Evolutionary conservation across 2,113 vertebrate genomes (phyloP), one percentile per base, ranked within the genome.

Genomic region (Gavia stellata): DNA sequence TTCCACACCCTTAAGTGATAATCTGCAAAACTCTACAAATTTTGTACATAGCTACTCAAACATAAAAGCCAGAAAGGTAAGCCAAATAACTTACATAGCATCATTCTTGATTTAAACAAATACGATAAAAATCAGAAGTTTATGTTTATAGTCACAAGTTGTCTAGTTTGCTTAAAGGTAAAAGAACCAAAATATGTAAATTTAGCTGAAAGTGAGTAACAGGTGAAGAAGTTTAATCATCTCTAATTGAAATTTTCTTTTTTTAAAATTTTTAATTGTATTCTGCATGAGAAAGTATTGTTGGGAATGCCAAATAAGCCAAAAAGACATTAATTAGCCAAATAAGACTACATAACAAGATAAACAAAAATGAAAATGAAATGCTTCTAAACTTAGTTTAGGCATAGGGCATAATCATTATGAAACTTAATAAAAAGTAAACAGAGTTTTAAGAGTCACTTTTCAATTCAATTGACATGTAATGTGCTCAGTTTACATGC

Each of bases 321-420:
- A 78, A 88, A 78, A 84, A 55, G 5, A 21, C 23, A 78, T 65
- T 78, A 94, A 91, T 75, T 93, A 74, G 21, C 25, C 42, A 83
- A 95, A 67, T 77, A 85, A 78, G 44, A 86, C 73, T 72, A 66
- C n/a, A 53, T 20, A 82, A 71, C 23, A 83, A 61, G 38, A 50
- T 78, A 79, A 92, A 83, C 18, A 94, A 95, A 96, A 91, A 87
- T 25, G 19, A 90, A 88, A 95, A 93, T 75, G 0, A 95, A 92
- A 82, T 42, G 34, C n/a, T 93, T 86, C 58, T 72, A 78, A 96
- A 92, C 53, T 73, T 75, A 85, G 96, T 96, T 71, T 85, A 75
- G 58, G 65, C 26, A 93, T 24, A 73, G 20, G 53, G 19, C 55
- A 88, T 47, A 74, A 81, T 86, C 0, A 82, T 96, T 92, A 85